Percentiles rank a stretch among this genome's conserved stretches.
These are phyloP conservation scores for Mantis religiosa DNA, from an alignment of 2,888 invertebrate species.

Conservation along the genomic window DNA sequence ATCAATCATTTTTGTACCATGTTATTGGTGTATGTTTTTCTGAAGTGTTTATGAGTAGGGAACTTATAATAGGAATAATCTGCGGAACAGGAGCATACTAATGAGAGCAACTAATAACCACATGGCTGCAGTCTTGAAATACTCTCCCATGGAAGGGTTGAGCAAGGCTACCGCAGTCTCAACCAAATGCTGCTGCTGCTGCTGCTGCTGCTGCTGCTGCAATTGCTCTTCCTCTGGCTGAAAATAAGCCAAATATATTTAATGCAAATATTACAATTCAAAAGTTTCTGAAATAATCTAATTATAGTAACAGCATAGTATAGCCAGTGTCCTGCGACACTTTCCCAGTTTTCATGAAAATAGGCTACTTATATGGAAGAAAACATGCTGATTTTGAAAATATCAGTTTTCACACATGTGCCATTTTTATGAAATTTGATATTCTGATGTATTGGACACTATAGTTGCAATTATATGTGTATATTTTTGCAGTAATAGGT, in stretches of 20 bases:
- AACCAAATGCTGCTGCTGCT: constrained; percentile 38
- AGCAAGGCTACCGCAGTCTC: constrained; percentile 49
- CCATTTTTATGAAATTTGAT: too few species aligned
- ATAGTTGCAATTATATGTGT: too few species aligned
- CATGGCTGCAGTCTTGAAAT: constrained; percentile 31
- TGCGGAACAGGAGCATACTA: constrained; percentile 34
- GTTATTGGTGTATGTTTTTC: neutral
- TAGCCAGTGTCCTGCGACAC: too few species aligned
- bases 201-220: constrained; percentile 22
- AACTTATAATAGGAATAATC: constrained; percentile 32
- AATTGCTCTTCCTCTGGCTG: constrained; percentile 23
- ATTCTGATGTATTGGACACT: too few species aligned
- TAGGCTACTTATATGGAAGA: too few species aligned
- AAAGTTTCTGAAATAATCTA: too few species aligned
- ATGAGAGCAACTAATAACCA: constrained; percentile 34
- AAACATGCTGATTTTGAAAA: too few species aligned
- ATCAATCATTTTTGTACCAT: neutral
- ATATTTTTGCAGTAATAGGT: too few species aligned
- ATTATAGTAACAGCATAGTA: too few species aligned
- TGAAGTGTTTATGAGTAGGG: neutral
- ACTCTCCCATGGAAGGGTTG: constrained; percentile 33
- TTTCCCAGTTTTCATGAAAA: too few species aligned
- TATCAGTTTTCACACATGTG: too few species aligned
- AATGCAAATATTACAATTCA: neutral
- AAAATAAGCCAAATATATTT: neutral